phyloP scores from a whole-genome alignment of 1,140 invertebrate species.

The Pissodes strobi region DNA sequence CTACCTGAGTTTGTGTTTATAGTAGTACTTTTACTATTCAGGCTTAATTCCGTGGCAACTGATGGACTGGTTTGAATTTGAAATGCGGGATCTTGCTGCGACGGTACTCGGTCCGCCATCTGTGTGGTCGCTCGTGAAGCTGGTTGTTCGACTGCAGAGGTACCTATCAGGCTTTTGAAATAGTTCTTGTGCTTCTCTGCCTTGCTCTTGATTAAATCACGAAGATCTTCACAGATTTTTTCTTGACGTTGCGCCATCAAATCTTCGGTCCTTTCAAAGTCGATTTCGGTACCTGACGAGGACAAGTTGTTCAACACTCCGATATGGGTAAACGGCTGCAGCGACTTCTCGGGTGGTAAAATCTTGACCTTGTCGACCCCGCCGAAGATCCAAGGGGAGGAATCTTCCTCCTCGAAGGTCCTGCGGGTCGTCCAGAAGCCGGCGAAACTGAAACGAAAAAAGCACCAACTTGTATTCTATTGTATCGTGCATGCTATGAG shows the following conservation, averaged over 20 bases:
- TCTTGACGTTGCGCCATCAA: slow-evolving; percentile 11
- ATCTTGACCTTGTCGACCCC: slow-evolving; percentile 11
- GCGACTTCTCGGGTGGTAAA: slow-evolving; percentile 6
- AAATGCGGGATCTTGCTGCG: not conserved
- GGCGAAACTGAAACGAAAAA: slow-evolving; percentile 44
- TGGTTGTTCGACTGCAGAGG: not conserved
- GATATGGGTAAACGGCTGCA: not conserved
- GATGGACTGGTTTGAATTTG: no score
- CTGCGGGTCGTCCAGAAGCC: slow-evolving; percentile 43
- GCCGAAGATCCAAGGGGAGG: slow-evolving; percentile 38
- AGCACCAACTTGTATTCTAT: slow-evolving; percentile 3
- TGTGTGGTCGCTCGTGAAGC: slow-evolving; percentile 3
- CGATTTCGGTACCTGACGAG: no score
- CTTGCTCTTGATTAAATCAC: slow-evolving; percentile 37
- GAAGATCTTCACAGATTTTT: slow-evolving; percentile 26
- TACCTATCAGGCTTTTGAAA: slow-evolving; percentile 37
- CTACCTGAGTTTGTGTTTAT: slow-evolving; percentile 8
- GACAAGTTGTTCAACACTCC: not conserved
- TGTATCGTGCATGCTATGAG: slow-evolving; percentile 25
- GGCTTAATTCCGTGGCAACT: no score
- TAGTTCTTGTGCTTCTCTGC: slow-evolving; percentile 28
- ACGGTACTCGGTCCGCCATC: slow-evolving; percentile 33
- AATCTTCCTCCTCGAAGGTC: slow-evolving; percentile 21
- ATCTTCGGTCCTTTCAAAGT: no score
- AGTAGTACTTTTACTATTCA: no score